Conservation (phyloP, 1,140 invertebrate genomes). For the Drosophila subobscura region DNA sequence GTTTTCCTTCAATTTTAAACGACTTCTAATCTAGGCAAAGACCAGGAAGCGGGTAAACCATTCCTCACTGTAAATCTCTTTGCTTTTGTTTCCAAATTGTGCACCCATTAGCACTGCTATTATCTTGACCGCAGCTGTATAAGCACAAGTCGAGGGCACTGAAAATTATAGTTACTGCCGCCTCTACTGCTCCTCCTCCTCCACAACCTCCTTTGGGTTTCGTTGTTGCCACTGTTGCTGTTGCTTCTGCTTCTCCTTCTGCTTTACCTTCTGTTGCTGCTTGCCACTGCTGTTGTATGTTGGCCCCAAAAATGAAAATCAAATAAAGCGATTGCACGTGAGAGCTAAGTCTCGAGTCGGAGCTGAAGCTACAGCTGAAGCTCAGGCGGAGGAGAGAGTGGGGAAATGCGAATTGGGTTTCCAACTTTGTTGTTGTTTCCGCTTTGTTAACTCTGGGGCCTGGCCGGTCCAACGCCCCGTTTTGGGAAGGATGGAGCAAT, state of each 20-base stretch:
- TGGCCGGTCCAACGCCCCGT: constrained; percentile 38
- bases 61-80: too few relatives aligned
- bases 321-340: constrained; percentile 77
- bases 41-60: too few relatives aligned
- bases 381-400: constrained; percentile 9
- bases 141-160: constrained; percentile 50
- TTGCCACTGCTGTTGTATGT: constrained; percentile 37
- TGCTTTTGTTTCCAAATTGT: not conserved
- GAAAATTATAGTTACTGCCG: constrained; percentile 61
- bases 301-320: constrained; percentile 78
- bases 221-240: constrained; percentile 25
- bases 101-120: too few relatives aligned
- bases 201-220: not conserved
- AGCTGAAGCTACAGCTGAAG: constrained; percentile 7
- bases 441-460: constrained; percentile 44
- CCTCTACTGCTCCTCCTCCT: not conserved
- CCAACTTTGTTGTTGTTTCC: constrained; percentile 51
- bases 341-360: constrained; percentile 49
- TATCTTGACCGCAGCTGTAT: constrained; percentile 39
- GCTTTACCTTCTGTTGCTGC: constrained; percentile 25
- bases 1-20: too few relatives aligned
- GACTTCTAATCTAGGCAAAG: too few relatives aligned
- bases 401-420: constrained; percentile 36
- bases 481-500: constrained; percentile 3
- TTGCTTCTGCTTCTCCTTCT: not conserved